Evolutionary conservation across 2,113 vertebrate genomes (phyloP).

Genomic region (Bubo blakistoni): DNA sequence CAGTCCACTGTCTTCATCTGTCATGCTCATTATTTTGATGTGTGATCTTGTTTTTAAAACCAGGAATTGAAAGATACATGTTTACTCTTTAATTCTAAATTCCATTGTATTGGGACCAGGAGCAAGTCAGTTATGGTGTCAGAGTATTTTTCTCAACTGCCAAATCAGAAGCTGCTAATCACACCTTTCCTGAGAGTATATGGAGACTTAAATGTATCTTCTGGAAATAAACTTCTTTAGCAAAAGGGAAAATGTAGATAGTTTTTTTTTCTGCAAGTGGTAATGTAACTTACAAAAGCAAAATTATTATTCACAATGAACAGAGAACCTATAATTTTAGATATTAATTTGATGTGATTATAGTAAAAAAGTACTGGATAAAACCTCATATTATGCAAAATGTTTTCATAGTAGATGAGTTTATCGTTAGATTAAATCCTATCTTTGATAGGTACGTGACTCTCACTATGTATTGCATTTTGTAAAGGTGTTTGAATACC

Average conservation of each 20-base stretch:
- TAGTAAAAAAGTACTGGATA: not conserved
- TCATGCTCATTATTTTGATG: not conserved
- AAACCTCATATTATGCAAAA: not conserved
- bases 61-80: not conserved
- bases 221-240: not conserved
- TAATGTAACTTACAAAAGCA: not conserved
- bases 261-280: not conserved
- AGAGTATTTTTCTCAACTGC: not conserved
- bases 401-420: not conserved
- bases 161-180: not conserved
- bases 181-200: not conserved
- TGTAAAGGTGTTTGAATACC: not conserved
- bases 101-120: not conserved
- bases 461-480: not conserved
- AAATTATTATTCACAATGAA: not conserved
- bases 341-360: not conserved
- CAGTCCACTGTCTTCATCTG: not conserved
- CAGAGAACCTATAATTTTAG: slow-evolving; percentile 8
- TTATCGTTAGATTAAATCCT: not conserved
- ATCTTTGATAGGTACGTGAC: not conserved
- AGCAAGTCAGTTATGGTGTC: not conserved
- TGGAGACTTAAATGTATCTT: not conserved
- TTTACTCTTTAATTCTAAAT: not conserved
- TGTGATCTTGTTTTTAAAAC: not conserved
- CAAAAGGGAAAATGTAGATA: not conserved